Base-by-base conservation (phyloP, 2,888 invertebrate species). In the Muschampia plurimacula region DNA sequence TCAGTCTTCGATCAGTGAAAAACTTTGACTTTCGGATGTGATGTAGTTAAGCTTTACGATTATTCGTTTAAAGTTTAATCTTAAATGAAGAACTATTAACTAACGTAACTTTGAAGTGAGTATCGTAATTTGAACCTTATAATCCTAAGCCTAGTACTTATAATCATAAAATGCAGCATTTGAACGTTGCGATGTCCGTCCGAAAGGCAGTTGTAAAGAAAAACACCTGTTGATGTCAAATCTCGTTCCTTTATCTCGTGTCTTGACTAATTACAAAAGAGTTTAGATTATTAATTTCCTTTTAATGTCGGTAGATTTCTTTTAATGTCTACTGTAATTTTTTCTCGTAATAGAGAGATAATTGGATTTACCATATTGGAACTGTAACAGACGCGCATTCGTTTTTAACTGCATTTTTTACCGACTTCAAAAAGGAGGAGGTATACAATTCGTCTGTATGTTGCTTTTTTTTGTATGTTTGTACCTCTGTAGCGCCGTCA, bases 191-290 rank as follows among this genome's bases (percentile, higher is more conserved):
- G 22, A 28, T 41, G 68, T 73, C 63, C 66, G 66, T 77, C 63
- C 46, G 65, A 62, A 74, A 76, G 74, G 78, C 75, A 77, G 76
- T 78, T 79, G 76, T 78, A 74, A 78, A 79, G 78, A 77, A 77
- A 77, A 77, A 83, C 83, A 83, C 83, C 81, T 83, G 82, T 82
- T 81, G 74, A 67, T 75, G 79, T 76, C 77, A 74, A 75, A 73
- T 76, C 72, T 75, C 28, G 72, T 68, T 76, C 74, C 74, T 73
- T 75, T 75, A 74, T 72, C 68, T 75, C 67, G 69, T 77, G 75
- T 76, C 77, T 74, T 68, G 74, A 74, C 67, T 74, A 65, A 75
- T 74, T 65, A 63, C 63, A 63, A 63, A 63, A 22, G 32, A 22
- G 63, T 63, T 63, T 22, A 63, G 44, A 63, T 63, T 63, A 63